A percentile compares a stretch with the other conserved stretches of the same genome.
Conservation (phyloP, 2,113 vertebrate species). For the Actinemys pallida region DNA sequence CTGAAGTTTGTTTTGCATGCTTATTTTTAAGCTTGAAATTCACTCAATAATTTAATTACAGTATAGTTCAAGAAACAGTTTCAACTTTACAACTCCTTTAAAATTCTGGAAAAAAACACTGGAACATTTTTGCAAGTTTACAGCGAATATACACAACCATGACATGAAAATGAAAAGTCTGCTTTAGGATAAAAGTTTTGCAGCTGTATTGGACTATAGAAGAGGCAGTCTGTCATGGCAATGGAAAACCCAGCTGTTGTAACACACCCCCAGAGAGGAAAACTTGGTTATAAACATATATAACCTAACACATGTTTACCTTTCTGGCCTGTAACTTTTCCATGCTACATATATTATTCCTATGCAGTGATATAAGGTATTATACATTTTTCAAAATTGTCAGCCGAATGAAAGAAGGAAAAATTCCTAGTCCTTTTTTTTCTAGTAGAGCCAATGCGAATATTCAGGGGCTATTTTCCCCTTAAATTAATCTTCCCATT, state of each 20-base stretch:
- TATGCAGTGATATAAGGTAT: neutral
- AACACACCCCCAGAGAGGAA: neutral
- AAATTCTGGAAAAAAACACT: neutral
- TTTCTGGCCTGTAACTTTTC: neutral
- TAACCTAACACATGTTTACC: neutral
- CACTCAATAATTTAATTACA: conserved; percentile 34
- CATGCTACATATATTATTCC: neutral
- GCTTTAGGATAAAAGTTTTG: neutral
- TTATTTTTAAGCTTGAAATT: conserved; percentile 38
- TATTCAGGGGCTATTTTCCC: neutral
- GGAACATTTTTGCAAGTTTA: neutral
- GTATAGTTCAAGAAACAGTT: conserved; percentile 30
- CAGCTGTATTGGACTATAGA: neutral
- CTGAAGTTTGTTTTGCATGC: conserved; percentile 37
- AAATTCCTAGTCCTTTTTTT: neutral
- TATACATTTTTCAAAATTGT: neutral
- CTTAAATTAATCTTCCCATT: neutral
- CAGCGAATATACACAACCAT: neutral
- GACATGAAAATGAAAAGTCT: neutral
- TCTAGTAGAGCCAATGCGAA: neutral
- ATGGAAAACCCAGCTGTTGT: neutral
- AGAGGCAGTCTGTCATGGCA: neutral
- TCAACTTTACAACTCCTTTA: neutral
- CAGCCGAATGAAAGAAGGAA: neutral
- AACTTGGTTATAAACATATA: neutral